Evolutionary conservation across 2,797 vertebrate genomes (phyloP), one percentile per base, ranked within the genome.

Genomic region (Botia almorhae): DNA sequence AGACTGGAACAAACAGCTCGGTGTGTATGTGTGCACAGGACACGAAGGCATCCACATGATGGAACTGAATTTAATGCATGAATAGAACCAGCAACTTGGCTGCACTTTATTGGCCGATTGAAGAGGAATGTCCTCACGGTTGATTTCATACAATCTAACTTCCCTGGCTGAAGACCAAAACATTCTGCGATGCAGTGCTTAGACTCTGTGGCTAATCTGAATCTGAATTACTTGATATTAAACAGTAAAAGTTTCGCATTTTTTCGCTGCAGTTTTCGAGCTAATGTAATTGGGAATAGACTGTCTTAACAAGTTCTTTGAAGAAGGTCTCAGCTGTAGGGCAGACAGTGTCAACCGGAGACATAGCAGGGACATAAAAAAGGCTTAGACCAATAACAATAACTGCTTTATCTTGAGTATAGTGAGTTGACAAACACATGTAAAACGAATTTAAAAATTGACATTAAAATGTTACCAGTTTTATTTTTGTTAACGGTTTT

Each of bases 21-120:
- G 7, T 58, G 6, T 71, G 51, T 58, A 12, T 46, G 21, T 14
- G 16, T 65, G 26, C 36, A 29, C 14, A 46, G 19, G 39, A 46
- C 0, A 43, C 19, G 5, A n/a, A 83, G 88, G 87, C 87, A 89
- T 81, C 87, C 88, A 88, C 88, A 89, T 87, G 89, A 91, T 84
- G 64, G 73, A 87, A 88, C 86, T 88, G 82, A 88, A 85, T 87
- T 87, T 87, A 87, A 92, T 85, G 90, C 90, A 90, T 88, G 89
- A 92, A 91, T 88, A 88, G 88, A 91, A 87, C 88, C 88, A 88
- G 88, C 88, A 89, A 85, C 85, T 50, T 88, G 87, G 85, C 90
- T 88, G 86, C 89, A 89, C 91, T 91, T 91, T 90, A 93, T 92
- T 92, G 91, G 85, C 68, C 83, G 86, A 87, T 87, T 87, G 86